Conservation (phyloP, 2,888 invertebrate species). For the Creontiades dilutus region DNA sequence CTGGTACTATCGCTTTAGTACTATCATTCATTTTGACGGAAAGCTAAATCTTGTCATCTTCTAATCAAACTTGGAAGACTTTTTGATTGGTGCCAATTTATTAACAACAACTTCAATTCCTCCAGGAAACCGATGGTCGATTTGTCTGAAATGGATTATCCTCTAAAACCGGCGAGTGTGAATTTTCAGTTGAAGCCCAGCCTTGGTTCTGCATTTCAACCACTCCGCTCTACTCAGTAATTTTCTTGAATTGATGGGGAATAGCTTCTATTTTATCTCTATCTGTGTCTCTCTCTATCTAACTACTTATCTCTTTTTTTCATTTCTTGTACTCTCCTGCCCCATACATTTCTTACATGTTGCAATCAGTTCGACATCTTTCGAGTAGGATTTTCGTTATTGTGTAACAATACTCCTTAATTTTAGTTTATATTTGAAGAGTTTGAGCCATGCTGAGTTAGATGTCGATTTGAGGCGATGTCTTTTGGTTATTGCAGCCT, state of each 20-base stretch:
- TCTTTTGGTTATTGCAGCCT: too few relatives aligned
- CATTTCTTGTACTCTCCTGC: not conserved
- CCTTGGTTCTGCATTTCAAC: conserved; percentile 89
- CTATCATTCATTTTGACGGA: too few relatives aligned
- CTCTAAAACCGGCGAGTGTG: conserved; percentile 82
- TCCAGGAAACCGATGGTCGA: conserved; percentile 79
- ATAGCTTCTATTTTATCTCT: not conserved
- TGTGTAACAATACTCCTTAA: not conserved
- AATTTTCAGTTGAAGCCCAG: conserved; percentile 89
- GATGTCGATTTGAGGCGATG: too few relatives aligned
- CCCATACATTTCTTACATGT: not conserved
- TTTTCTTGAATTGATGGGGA: not conserved
- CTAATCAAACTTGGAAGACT: too few relatives aligned
- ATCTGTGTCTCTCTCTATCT: too few relatives aligned
- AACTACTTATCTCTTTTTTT: not conserved
- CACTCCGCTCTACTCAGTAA: conserved; percentile 80
- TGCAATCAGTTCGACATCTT: not conserved
- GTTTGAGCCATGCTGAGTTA: too few relatives aligned
- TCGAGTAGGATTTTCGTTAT: not conserved
- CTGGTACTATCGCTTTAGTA: too few relatives aligned
- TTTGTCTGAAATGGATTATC: conserved; percentile 80
- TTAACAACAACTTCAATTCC: not conserved
- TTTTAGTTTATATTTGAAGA: too few relatives aligned
- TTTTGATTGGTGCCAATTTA: too few relatives aligned
- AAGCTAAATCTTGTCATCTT: too few relatives aligned